A percentile compares a stretch with the other conserved stretches of the same genome.
phyloP scores from a whole-genome alignment of 2,888 invertebrate species.

The Cryptops parisi region DNA sequence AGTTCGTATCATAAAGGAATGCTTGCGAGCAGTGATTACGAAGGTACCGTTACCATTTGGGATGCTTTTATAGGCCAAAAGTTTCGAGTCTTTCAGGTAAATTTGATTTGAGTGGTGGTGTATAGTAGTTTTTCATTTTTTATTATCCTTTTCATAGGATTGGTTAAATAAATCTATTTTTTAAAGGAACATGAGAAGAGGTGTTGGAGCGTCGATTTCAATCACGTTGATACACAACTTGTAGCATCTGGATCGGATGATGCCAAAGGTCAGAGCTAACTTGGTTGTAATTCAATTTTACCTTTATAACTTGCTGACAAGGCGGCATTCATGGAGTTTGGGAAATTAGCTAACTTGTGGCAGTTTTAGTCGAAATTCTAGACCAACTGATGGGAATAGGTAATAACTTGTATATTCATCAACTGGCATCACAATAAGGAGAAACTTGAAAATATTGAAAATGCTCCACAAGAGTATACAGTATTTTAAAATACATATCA shows the following conservation, averaged over 20 bases:
- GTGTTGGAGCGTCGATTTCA: slow-evolving; percentile 94
- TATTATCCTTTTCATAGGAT: no score
- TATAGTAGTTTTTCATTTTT: not conserved
- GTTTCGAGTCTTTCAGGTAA: slow-evolving; percentile 22
- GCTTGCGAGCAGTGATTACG: slow-evolving; percentile 84
- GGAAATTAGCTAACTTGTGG: not conserved
- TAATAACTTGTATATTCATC: no score
- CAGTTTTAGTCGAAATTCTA: not conserved
- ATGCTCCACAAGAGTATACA: no score
- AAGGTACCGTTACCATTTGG: slow-evolving; percentile 86
- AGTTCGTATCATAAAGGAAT: slow-evolving; percentile 78
- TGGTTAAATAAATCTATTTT: not conserved
- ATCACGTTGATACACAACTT: slow-evolving; percentile 71
- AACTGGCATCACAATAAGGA: no score
- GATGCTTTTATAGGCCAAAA: slow-evolving; percentile 63
- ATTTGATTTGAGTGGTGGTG: not conserved
- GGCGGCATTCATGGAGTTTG: no score
- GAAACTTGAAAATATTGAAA: no score
- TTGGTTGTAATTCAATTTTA: not conserved
- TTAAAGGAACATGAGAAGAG: slow-evolving; percentile 86
- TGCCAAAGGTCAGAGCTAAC: slow-evolving; percentile 42
- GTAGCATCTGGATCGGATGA: slow-evolving; percentile 89
- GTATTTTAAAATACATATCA: no score
- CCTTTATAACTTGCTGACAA: not conserved
- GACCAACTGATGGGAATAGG: no score